Evolutionary conservation across 1,140 invertebrate species (phyloP), one percentile per base, ranked within the genome.

Genomic region (Odontomachus brunneus): DNA sequence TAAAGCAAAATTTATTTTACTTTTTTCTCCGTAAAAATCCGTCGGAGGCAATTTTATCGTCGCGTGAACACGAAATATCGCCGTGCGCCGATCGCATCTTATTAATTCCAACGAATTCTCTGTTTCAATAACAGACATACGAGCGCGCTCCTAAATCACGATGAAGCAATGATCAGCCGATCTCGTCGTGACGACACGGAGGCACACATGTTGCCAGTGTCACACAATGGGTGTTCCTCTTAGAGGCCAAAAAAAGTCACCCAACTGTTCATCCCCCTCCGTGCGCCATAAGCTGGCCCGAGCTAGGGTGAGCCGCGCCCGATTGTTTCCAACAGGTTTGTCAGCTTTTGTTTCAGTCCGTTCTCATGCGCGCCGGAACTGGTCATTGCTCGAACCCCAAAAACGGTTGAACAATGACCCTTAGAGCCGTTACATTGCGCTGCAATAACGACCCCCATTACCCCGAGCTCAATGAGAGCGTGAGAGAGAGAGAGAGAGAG

Each of bases 281-380:
- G 87, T 89, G 88, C 85, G 86, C 85, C 86, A 86, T 90, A 89
- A 91, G 89, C 90, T 86, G 82, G 87, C 84, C 88, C 88, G 85
- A 84, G 76, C 89, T 89, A 86, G 89, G 91, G 91, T 87, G 88
- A 91, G 88, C 90, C 71, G 82, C 75, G 83, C 69, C 78, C 91
- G 90, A 93, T 93, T 93, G 92, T 93, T 93, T 93, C 92, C 92
- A 93, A 93, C 92, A 93, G 92, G 92, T 93, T 93, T 93, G 88
- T 90, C 76, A 86, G 89, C 89, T 91, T 92, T 93, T 93, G 92
- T 93, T 93, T 93, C 92, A 93, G 91, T 83, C 78, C 72, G 91
- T 93, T 93, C 92, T 93, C 92, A 92, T 93, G 92, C 89, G 88
- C 90, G 74, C 83, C 84, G 89, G 89, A 92, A 92, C 92, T 93